Evolutionary conservation across 2,888 invertebrate species (phyloP), one percentile per base, ranked within the genome.

Genomic region (Orthonevra nobilis): DNA sequence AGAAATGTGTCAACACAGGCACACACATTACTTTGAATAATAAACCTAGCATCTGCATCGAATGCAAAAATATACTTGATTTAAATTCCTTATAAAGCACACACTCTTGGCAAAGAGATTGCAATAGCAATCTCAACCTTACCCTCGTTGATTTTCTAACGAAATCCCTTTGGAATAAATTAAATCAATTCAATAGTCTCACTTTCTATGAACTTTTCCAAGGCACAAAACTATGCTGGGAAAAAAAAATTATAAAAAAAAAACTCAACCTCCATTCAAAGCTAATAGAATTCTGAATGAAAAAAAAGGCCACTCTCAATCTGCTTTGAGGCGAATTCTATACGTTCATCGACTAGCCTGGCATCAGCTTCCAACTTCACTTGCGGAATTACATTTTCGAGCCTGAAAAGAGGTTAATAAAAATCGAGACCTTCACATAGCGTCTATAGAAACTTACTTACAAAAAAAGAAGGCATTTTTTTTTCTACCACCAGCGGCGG

Each of bases 351-450:
- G 30, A 15, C 30, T n/a, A 46, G 7, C 44, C 9, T 2, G 2
- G 10, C 20, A 12, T 2, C 9, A 12, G 7, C 17, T 10, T 10
- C 36, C 46, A 50, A 17, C 34, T 14, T 15, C 26, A 26, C 32
- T 38, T 34, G 42, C 46, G 66, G 48, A 68, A 61, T 36, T 15
- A 26, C 36, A 36, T 50, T 79, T 54, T 30, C 66, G 26, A 66
- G 40, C 60, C 10, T 73, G 82, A 81, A 84, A 83, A 81, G 85
- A 82, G 86, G 86, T 86, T 86, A 86, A 86, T 86, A 83, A 84
- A 83, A 85, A 84, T 82, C 84, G 81, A 85, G 86, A 85, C 86
- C 85, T 84, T 84, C 85, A 84, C 84, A 85, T 84, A 83, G 46
- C 48, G 23, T 36, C 44, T 44, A 12, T 34, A 23, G 40, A 68